A percentile compares a stretch with the other conserved stretches of the same genome.
Conservation (phyloP, 1,140 invertebrate species). For the Aporrectodea caliginosa region DNA sequence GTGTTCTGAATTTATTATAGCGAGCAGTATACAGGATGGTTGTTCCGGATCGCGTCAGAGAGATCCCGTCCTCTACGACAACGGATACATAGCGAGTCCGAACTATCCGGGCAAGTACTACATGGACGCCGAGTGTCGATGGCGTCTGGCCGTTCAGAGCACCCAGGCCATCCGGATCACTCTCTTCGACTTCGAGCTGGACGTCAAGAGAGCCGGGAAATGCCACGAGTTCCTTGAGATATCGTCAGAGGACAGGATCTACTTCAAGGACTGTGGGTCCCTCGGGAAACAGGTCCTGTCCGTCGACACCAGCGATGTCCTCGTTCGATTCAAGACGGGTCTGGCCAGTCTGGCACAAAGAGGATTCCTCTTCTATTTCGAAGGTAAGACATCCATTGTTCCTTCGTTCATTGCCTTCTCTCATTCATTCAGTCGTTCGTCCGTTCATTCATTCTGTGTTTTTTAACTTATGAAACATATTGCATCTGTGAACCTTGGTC, state of each 20-base stretch:
- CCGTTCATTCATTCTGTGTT: too few species aligned
- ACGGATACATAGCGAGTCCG: constrained; percentile 30
- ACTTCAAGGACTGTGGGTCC: constrained; percentile 20
- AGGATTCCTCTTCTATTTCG: constrained; percentile 33
- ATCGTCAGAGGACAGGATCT: background rate
- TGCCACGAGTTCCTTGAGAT: background rate
- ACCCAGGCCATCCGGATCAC: constrained; percentile 25
- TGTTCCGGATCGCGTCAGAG: background rate
- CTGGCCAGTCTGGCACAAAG: constrained; percentile 25
- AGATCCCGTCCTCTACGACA: constrained; percentile 3
- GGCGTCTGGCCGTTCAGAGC: constrained; percentile 25
- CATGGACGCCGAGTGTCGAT: constrained; percentile 30
- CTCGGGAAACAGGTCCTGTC: constrained; percentile 13
- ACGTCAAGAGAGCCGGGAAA: constrained; percentile 23
- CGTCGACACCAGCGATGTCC: constrained; percentile 4
- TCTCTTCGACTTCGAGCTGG: constrained; percentile 33
- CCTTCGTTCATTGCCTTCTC: too few species aligned
- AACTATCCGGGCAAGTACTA: constrained; percentile 32
- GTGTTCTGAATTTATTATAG: too few species aligned
- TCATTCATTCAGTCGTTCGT: too few species aligned
- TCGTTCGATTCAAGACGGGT: constrained; percentile 24
- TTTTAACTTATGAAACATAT: too few species aligned
- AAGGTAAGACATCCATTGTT: too few species aligned
- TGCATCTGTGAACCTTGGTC: too few species aligned
- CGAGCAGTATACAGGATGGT: background rate